Conservation (phyloP, 2,888 invertebrate species). For the Polydrusus tereticollis region DNA sequence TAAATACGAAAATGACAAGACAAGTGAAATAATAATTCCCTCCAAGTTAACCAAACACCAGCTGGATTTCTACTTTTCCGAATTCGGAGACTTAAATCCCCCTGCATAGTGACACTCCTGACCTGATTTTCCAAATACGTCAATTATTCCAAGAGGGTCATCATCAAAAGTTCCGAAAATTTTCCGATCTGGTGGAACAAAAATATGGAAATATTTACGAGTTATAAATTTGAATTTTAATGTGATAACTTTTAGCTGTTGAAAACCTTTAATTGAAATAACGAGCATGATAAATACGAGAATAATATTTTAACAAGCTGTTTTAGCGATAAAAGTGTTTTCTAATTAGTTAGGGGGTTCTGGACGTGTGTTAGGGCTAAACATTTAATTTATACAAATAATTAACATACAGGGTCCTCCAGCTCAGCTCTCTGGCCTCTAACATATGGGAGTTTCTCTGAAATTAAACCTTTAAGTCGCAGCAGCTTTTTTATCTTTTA, state of each 20-base stretch:
- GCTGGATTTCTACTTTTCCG: not conserved
- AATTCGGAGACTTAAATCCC: too few species aligned
- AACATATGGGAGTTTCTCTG: too few species aligned
- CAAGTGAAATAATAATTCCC: too few species aligned
- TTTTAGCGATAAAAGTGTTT: constrained; percentile 13
- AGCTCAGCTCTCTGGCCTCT: too few species aligned
- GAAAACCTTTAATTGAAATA: constrained; percentile 9
- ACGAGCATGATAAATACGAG: constrained; percentile 4
- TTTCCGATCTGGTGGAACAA: not conserved
- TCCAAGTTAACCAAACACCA: too few species aligned
- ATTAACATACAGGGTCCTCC: not conserved
- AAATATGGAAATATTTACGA: constrained; percentile 1
- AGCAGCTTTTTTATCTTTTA: too few species aligned
- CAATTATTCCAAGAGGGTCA: not conserved
- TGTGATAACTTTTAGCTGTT: constrained; percentile 10
- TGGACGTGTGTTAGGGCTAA: not conserved
- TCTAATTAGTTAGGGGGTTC: not conserved
- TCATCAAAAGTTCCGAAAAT: not conserved
- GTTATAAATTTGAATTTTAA: constrained; percentile 5
- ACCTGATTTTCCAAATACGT: not conserved
- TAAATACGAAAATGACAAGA: too few species aligned
- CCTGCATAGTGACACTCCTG: too few species aligned
- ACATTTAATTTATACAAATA: not conserved
- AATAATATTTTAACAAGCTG: constrained; percentile 10
- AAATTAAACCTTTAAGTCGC: too few species aligned